These are phyloP conservation scores for Drosophila nr. perissopoda DNA, from an alignment of 2,888 invertebrate genomes.

Conservation along the genomic window DNA sequence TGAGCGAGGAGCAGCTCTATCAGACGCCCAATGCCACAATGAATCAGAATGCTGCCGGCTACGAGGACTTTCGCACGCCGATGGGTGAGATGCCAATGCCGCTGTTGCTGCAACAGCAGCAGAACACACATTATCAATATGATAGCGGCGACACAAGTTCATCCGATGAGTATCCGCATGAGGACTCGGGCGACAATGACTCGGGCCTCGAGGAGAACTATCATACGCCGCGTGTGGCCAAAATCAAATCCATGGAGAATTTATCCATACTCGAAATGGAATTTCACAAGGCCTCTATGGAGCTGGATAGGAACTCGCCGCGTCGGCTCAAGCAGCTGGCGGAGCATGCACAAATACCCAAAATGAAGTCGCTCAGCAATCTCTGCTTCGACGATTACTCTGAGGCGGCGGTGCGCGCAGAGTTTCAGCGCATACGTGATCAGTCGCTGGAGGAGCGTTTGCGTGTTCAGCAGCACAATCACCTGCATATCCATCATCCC, in stretches of 20 bases:
- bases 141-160: constrained; percentile 68
- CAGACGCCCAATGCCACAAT: constrained; percentile 84
- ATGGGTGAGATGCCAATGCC: constrained; percentile 80
- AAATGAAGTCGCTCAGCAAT: constrained; percentile 84
- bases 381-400: constrained; percentile 82
- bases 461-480: constrained; percentile 71
- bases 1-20: constrained; percentile 77
- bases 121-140: constrained; percentile 64
- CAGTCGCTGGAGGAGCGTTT: constrained; percentile 75
- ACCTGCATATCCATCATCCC: constrained; percentile 32
- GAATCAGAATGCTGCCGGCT: constrained; percentile 50
- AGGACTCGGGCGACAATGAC: constrained; percentile 80
- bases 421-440: constrained; percentile 81
- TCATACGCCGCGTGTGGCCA: constrained; percentile 84
- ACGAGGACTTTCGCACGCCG: constrained; percentile 84
- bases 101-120: constrained; percentile 22
- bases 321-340: constrained; percentile 80
- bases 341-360: constrained; percentile 79
- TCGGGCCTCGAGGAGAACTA: constrained; percentile 84
- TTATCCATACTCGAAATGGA: constrained; percentile 84
- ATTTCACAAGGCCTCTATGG: constrained; percentile 83
- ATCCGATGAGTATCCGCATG: constrained; percentile 60
- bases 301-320: constrained; percentile 83
- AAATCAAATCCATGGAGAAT: constrained; percentile 85
- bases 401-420: constrained; percentile 78